phyloP scores from a whole-genome alignment of 2,113 vertebrate genomes.

The Catharus minimus region DNA sequence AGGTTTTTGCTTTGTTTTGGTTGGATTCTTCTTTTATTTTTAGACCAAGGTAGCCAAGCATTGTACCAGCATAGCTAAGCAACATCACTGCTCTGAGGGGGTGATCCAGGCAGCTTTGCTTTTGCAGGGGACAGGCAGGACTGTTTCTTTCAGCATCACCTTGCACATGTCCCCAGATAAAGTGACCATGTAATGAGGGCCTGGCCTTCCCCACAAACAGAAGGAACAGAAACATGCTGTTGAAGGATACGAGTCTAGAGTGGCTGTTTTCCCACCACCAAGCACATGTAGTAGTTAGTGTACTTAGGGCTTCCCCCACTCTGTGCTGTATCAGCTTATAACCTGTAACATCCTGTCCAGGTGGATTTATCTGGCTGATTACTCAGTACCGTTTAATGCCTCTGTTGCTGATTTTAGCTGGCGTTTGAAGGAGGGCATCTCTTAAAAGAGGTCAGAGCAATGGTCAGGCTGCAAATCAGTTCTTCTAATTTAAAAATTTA shows the following conservation, averaged over 20 bases:
- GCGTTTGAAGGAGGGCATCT: not conserved
- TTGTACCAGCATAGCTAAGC: not conserved
- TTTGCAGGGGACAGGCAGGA: not conserved
- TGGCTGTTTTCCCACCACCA: not conserved
- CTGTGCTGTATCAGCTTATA: not conserved
- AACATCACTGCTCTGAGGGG: rapidly evolving
- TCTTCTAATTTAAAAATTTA: not conserved
- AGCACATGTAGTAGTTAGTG: not conserved
- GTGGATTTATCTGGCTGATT: not conserved
- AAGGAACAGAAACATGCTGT: not conserved
- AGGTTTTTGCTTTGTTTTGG: not conserved
- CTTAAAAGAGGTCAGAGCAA: not conserved
- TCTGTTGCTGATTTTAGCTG: not conserved
- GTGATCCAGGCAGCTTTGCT: not conserved
- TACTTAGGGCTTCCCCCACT: not conserved
- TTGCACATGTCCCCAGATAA: not conserved
- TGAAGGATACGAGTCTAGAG: not conserved
- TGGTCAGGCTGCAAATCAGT: not conserved
- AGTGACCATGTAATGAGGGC: not conserved
- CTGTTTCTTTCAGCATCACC: not conserved
- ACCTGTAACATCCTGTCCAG: not conserved
- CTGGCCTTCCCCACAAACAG: not conserved
- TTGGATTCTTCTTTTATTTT: not conserved
- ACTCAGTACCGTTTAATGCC: not conserved
- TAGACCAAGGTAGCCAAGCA: not conserved